These are phyloP conservation scores for Miniopterus natalensis DNA, from an alignment of 2,113 vertebrate species.

Conservation along the genomic window DNA sequence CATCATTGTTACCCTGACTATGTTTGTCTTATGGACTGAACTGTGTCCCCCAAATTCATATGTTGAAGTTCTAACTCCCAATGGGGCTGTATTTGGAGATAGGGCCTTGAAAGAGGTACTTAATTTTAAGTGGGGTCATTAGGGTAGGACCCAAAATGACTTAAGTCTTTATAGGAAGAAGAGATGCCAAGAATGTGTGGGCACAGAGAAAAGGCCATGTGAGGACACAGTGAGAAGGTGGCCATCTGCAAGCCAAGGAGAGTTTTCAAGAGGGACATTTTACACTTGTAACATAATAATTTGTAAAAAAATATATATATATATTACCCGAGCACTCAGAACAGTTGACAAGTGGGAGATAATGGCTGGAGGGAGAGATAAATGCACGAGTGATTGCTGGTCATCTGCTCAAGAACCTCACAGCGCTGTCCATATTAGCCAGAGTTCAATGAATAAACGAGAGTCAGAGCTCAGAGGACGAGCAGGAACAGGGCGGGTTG, in stretches of 20 bases:
- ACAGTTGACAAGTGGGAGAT: background rate
- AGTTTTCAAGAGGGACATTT: background rate
- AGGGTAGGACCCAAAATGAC: background rate
- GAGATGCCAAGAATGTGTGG: background rate
- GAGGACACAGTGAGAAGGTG: background rate
- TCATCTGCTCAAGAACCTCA: background rate
- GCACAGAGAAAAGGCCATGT: background rate
- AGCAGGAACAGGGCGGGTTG: too few species aligned
- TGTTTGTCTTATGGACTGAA: background rate
- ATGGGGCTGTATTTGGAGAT: background rate
- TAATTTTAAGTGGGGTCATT: background rate
- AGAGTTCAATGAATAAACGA: background rate
- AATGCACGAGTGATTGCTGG: background rate
- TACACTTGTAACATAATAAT: background rate
- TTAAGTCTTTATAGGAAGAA: background rate
- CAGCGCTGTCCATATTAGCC: background rate
- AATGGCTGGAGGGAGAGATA: background rate
- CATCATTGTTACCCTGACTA: background rate
- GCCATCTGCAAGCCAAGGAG: background rate
- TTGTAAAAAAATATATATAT: background rate
- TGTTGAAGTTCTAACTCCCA: background rate
- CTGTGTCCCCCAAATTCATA: background rate
- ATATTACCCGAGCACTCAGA: background rate
- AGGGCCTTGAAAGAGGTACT: background rate
- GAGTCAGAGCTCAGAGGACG: background rate